phyloP scores from a whole-genome alignment of 1,140 invertebrate species.

The Cotesia glomerata region DNA sequence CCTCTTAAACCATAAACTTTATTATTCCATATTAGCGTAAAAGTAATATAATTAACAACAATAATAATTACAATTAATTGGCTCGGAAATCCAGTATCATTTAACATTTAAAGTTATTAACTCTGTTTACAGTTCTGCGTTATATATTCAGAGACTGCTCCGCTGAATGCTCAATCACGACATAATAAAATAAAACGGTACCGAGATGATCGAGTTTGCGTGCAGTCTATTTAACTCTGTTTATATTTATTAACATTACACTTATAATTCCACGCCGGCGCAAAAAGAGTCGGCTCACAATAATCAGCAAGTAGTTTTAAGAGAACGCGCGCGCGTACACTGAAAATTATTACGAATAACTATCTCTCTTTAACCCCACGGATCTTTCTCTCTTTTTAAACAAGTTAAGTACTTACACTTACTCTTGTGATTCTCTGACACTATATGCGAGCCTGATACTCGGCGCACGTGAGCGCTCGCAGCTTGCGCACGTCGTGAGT shows the following conservation, averaged over 20 bases:
- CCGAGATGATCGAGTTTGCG: neutral
- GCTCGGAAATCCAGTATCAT: constrained; percentile 17
- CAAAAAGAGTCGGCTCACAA: constrained; percentile 3
- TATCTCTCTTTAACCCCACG: neutral
- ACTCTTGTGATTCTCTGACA: constrained; percentile 2
- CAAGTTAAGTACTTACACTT: neutral
- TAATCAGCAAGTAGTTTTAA: constrained; percentile 15
- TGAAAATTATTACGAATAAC: constrained; percentile 20
- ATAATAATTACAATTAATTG: constrained; percentile 12
- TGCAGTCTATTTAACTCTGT: no score
- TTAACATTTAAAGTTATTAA: neutral
- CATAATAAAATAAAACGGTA: neutral
- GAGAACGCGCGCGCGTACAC: neutral
- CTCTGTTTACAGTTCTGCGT: no score
- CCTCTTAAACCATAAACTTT: constrained; percentile 28
- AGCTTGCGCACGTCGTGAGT: constrained; percentile 34
- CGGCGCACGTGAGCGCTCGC: constrained; percentile 36
- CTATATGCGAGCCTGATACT: constrained; percentile 37
- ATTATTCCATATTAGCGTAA: constrained; percentile 18
- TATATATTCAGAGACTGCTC: neutral
- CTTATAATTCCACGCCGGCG: neutral
- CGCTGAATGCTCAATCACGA: constrained; percentile 8
- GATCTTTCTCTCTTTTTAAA: neutral
- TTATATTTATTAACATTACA: neutral
- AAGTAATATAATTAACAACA: constrained; percentile 20